Evolutionary conservation across 2,113 vertebrate genomes (phyloP).

Genomic region (Carassius gibelio): DNA sequence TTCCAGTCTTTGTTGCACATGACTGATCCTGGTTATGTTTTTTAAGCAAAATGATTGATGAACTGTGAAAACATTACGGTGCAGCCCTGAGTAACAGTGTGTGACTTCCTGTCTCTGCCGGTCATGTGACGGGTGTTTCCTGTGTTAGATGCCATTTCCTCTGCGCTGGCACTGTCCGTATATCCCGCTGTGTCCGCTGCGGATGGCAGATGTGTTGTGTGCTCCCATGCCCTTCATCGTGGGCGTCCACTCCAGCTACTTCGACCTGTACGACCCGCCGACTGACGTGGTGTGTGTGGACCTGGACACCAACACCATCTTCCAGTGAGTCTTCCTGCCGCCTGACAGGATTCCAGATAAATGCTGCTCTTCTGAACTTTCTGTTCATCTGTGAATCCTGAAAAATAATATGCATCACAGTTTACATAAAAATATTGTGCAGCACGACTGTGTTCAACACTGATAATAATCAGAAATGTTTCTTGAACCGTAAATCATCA

Average conservation of each 20-base stretch:
- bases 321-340: conserved; percentile 80
- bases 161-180: conserved; percentile 94
- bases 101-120: background rate
- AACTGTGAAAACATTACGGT: too few species aligned
- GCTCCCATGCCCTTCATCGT: conserved; percentile 96
- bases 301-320: conserved; percentile 94
- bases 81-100: background rate
- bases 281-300: conserved; percentile 89
- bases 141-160: conserved; percentile 89
- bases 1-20: too few species aligned
- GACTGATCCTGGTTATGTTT: too few species aligned
- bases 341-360: too few species aligned
- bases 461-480: too few species aligned
- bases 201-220: conserved; percentile 90
- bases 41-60: too few species aligned
- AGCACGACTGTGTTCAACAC: too few species aligned
- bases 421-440: too few species aligned
- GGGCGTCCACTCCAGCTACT: conserved; percentile 95
- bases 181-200: conserved; percentile 93
- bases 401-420: too few species aligned
- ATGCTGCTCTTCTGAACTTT: too few species aligned
- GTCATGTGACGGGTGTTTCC: conserved; percentile 3
- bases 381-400: too few species aligned
- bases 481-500: too few species aligned
- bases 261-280: conserved; percentile 91